Evolutionary conservation across 2,888 invertebrate genomes (phyloP), one percentile per base, ranked within the genome.

Genomic region (Tetanocera ferruginea): DNA sequence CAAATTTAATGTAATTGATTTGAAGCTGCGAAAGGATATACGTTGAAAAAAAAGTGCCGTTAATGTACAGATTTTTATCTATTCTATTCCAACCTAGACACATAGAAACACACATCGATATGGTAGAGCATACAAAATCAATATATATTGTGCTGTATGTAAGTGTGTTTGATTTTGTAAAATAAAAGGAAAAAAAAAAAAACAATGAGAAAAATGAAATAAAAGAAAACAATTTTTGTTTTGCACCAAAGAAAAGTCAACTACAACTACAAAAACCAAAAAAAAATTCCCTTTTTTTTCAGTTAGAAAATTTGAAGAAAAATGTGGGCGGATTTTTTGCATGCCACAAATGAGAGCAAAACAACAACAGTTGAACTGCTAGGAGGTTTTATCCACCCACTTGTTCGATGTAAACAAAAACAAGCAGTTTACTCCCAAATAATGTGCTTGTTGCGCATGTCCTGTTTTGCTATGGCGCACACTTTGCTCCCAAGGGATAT

Each of bases 311-410:
- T 72, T 67, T 28, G 57, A 71, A 72, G 64, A 76, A 78, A 76
- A 76, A 76, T 76, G 60, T 78, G 76, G 78, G 78, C 76, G 78
- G 76, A 51, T 67, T 69, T 77, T 77, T 77, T 57, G 49, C 51
- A 67, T 55, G 14, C 62, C 74, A 51, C 60, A 57, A 70, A 28
- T 62, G 67, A 67, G 31, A 52, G 49, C 31, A 52, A 62, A 72
- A 37, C 17, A n/a, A 34, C 67, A 67, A 71, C 37, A 55, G 52
- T 28, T 52, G 4, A 14, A n/a, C 23, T 14, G n/a, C 4, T 34
- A 19, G 3, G 43, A 25, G 34, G 23, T 43, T 43, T 6, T 6
- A 14, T 43, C 43, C 43, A 43, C 43, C 43, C 43, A 43, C 14
- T 43, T 43, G 43, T 43, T 1, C 14, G 43, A 43, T 43, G 11